phyloP scores from a whole-genome alignment of 2,797 vertebrate genomes.

The Gymnothorax javanicus region DNA sequence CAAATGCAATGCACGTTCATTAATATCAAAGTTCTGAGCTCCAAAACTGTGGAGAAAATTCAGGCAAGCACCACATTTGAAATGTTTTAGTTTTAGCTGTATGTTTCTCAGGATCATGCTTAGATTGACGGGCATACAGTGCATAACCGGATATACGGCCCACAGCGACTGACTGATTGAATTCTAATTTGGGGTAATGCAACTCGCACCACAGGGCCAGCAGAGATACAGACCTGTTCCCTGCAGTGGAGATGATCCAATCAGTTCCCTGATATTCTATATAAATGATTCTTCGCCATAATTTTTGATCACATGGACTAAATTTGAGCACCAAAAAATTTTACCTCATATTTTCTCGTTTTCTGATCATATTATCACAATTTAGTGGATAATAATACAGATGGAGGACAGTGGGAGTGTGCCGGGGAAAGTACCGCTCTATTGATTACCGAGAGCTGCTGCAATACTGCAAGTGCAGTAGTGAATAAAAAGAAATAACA shows the following conservation, averaged over 20 bases:
- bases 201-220: constrained; percentile 9
- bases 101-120: not conserved
- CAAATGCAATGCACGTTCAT: not conserved
- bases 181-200: constrained; percentile 16
- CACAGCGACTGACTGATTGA: constrained; percentile 41
- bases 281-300: not conserved
- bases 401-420: not conserved
- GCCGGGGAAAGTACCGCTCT: not conserved
- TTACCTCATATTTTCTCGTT: not conserved
- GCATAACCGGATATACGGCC: constrained; percentile 29
- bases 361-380: not conserved
- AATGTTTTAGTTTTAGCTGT: not conserved
- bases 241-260: constrained; percentile 5
- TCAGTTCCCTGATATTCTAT: not conserved
- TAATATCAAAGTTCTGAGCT: not conserved
- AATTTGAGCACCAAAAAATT: not conserved
- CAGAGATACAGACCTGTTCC: constrained; percentile 27
- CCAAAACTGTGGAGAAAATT: not conserved
- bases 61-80: not conserved
- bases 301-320: not conserved
- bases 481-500: not conserved
- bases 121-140: not conserved
- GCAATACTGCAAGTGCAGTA: not conserved
- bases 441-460: not conserved
- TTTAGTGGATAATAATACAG: not conserved